Conservation (phyloP, 1,140 invertebrate species). For the Ceratina japonica region DNA sequence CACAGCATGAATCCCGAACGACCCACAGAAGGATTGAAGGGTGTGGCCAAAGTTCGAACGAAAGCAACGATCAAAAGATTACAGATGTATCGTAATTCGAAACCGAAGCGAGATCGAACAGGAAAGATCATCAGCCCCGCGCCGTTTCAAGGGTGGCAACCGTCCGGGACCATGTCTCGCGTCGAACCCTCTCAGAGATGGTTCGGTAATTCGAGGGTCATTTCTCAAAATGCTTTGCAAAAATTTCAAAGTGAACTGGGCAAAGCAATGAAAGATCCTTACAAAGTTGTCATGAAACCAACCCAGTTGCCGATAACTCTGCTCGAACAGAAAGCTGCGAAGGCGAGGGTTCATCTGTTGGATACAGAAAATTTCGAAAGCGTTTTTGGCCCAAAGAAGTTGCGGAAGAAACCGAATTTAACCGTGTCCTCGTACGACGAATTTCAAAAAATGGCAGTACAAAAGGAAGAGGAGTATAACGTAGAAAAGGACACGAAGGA, state of each 20-base stretch:
- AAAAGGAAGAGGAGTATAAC: constrained; percentile 88
- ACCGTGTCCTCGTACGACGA: constrained; percentile 86
- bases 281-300: constrained; percentile 98
- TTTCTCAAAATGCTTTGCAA: constrained; percentile 96
- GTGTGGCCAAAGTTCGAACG: constrained; percentile 91
- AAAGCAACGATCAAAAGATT: constrained; percentile 97
- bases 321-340: constrained; percentile 95
- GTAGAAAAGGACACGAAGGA: constrained; percentile 86
- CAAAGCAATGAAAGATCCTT: constrained; percentile 96
- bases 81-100: constrained; percentile 98
- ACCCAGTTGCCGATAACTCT: constrained; percentile 96
- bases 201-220: constrained; percentile 96
- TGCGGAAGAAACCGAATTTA: constrained; percentile 94
- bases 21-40: constrained; percentile 87
- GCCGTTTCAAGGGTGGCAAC: constrained; percentile 94
- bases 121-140: constrained; percentile 97
- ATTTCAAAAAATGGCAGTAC: constrained; percentile 85
- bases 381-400: constrained; percentile 97
- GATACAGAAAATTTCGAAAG: constrained; percentile 97
- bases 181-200: constrained; percentile 98
- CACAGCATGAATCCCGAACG: constrained; percentile 95
- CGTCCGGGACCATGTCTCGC: constrained; percentile 94
- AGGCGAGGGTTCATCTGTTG: constrained; percentile 94
- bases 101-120: constrained; percentile 92
- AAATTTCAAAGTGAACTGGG: constrained; percentile 98